These are phyloP conservation scores for Aratinga solstitialis DNA, from an alignment of 2,797 vertebrate species.

Conservation along the genomic window DNA sequence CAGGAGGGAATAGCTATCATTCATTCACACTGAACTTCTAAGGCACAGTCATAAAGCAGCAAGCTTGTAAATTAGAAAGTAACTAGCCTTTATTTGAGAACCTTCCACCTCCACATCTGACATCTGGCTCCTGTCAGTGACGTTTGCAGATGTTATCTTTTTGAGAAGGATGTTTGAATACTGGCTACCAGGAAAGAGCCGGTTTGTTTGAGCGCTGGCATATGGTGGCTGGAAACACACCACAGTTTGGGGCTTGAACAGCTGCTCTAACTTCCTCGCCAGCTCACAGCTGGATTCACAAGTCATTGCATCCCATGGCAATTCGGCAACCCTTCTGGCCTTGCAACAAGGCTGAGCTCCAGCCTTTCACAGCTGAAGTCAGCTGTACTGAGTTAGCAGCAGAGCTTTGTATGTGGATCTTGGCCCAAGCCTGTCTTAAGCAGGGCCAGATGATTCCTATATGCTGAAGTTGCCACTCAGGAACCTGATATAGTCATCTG, in stretches of 20 bases:
- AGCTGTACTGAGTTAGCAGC: neutral
- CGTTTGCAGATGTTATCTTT: constrained; percentile 48
- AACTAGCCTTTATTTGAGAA: neutral
- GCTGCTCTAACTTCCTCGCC: constrained; percentile 3
- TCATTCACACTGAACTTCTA: neutral
- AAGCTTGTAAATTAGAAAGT: constrained; percentile 31
- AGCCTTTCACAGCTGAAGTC: constrained; percentile 2
- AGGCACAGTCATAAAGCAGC: neutral
- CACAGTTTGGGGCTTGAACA: neutral
- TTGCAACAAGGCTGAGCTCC: neutral
- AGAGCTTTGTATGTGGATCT: neutral
- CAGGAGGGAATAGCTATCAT: constrained; percentile 6
- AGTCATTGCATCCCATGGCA: neutral
- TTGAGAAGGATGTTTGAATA: constrained; percentile 6
- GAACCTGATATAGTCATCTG: neutral
- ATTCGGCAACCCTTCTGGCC: neutral
- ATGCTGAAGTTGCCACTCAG: neutral
- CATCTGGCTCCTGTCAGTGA: constrained; percentile 34
- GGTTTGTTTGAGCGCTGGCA: neutral
- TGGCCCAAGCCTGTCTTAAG: neutral
- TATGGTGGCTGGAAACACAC: neutral
- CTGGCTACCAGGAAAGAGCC: constrained; percentile 27
- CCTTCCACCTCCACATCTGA: neutral
- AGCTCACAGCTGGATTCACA: neutral
- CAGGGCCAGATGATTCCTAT: neutral